Percentiles rank a stretch among this genome's conserved stretches.
Evolutionary conservation across 2,797 vertebrate species (phyloP).

Genomic region (Catharus ustulatus): DNA sequence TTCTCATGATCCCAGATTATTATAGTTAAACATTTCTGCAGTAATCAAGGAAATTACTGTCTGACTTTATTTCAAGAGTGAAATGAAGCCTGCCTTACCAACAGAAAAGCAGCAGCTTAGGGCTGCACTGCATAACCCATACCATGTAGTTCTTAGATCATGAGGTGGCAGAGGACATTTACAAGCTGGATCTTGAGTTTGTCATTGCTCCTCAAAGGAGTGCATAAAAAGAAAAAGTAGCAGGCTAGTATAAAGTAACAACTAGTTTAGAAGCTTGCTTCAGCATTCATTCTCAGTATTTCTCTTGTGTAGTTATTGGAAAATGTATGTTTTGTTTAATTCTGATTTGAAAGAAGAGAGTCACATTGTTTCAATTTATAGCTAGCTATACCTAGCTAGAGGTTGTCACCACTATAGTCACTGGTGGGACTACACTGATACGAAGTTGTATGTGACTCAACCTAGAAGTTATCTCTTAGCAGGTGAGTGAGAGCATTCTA

Average conservation of each 20-base stretch:
- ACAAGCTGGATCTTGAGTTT: not conserved
- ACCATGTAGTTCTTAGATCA: not conserved
- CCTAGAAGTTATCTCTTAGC: not conserved
- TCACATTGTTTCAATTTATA: not conserved
- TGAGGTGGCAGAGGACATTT: not conserved
- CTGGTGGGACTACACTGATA: not conserved
- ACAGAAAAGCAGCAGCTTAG: not conserved
- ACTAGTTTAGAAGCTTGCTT: not conserved
- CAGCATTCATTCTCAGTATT: not conserved
- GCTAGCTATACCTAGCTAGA: not conserved
- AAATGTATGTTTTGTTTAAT: not conserved
- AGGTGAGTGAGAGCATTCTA: not conserved
- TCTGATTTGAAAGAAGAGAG: not conserved
- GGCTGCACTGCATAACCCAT: not conserved
- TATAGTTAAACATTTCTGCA: not conserved
- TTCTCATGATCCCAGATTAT: not conserved
- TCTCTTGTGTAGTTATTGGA: not conserved
- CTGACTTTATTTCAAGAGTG: not conserved
- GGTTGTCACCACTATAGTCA: not conserved
- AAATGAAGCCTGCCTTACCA: not conserved
- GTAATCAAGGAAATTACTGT: not conserved
- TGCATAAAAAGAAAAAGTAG: not conserved
- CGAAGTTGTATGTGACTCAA: not conserved
- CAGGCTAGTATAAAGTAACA: not conserved
- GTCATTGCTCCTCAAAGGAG: not conserved